Conservation (phyloP, 2,888 invertebrate genomes). For the Antitype chi region DNA sequence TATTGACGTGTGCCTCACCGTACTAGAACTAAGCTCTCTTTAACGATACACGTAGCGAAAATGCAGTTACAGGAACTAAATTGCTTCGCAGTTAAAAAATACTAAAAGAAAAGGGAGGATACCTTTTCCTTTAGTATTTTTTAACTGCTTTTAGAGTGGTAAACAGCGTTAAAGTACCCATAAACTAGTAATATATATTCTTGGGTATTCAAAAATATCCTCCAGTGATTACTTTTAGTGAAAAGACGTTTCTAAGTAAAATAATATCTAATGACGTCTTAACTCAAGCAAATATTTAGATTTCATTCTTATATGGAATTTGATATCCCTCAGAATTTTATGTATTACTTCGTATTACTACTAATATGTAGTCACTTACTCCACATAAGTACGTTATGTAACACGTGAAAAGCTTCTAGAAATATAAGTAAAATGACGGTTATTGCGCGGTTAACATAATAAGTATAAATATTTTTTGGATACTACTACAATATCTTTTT, state of each 20-base stretch:
- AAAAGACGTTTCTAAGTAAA: not conserved
- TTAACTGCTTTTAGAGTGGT: slow-evolving; percentile 28
- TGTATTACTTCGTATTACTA: not conserved
- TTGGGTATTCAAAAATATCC: not conserved
- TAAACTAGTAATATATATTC: slow-evolving; percentile 30
- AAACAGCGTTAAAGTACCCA: slow-evolving; percentile 6
- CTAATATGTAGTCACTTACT: slow-evolving; percentile 10
- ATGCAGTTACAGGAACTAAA: slow-evolving; percentile 22
- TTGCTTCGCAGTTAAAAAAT: slow-evolving; percentile 25
- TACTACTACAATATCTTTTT: not conserved
- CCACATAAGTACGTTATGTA: not conserved
- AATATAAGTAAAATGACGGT: slow-evolving; percentile 19
- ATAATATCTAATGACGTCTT: not conserved
- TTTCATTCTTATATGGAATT: not conserved
- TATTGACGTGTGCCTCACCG: not conserved
- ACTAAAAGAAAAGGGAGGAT: slow-evolving; percentile 13
- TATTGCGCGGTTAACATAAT: slow-evolving; percentile 9
- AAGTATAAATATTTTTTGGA: slow-evolving; percentile 2
- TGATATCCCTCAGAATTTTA: not conserved
- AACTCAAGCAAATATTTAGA: not conserved
- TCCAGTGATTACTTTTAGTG: slow-evolving; percentile 7
- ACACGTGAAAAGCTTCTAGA: slow-evolving; percentile 17
- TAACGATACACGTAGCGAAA: slow-evolving; percentile 14
- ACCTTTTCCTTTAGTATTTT: slow-evolving; percentile 10
- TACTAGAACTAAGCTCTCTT: not conserved